Conservation (phyloP, 1,140 invertebrate genomes). For the Philopotamus ludificatus region DNA sequence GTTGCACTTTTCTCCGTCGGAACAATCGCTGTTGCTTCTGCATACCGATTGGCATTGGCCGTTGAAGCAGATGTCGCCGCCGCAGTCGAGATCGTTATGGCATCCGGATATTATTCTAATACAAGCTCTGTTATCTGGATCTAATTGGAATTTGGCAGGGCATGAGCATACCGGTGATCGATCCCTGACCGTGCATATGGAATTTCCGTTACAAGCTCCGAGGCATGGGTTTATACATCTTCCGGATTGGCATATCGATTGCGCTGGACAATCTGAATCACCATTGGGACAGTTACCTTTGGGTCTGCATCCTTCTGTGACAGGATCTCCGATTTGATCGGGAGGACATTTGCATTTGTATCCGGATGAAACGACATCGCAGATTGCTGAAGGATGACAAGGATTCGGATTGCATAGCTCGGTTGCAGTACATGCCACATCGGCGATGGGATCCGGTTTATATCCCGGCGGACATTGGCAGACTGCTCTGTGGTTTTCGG, state of each 20-base stretch:
- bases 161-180: slow-evolving; percentile 75
- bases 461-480: slow-evolving; percentile 85
- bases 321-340: slow-evolving; percentile 75
- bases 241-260: slow-evolving; percentile 70
- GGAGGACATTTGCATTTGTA: slow-evolving; percentile 74
- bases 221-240: slow-evolving; percentile 77
- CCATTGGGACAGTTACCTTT: slow-evolving; percentile 70
- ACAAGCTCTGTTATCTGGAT: slow-evolving; percentile 68
- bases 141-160: slow-evolving; percentile 66
- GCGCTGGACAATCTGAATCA: slow-evolving; percentile 71
- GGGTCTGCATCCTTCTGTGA: slow-evolving; percentile 69
- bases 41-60: slow-evolving; percentile 84
- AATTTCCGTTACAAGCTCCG: slow-evolving; percentile 72
- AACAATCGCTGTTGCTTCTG: slow-evolving; percentile 74
- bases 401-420: slow-evolving; percentile 74
- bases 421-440: slow-evolving; percentile 70
- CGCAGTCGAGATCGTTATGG: slow-evolving; percentile 71
- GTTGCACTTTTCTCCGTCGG: slow-evolving; percentile 73
- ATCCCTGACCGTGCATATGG: slow-evolving; percentile 73
- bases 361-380: slow-evolving; percentile 64
- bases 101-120: slow-evolving; percentile 67
- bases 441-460: slow-evolving; percentile 74
- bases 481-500: slow-evolving; percentile 75
- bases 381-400: slow-evolving; percentile 78
- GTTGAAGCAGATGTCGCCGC: slow-evolving; percentile 73